Evolutionary conservation across 1,140 invertebrate genomes (phyloP), one percentile per base, ranked within the genome.

Genomic region (Drosophila busckii): DNA sequence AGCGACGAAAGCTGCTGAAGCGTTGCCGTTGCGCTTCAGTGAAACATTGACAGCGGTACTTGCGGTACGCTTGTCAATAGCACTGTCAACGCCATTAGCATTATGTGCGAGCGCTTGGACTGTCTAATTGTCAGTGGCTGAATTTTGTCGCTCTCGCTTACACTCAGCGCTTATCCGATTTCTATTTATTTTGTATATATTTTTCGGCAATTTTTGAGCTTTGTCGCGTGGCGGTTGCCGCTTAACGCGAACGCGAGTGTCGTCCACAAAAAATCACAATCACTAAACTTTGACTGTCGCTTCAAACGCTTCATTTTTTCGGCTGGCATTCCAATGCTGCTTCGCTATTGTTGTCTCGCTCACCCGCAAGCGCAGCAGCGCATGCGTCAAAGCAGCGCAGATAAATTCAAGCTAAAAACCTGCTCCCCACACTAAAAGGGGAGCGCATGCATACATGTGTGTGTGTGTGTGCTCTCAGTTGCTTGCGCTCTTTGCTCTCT

Each of bases 11-110:
- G 54, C 60, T 46, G 49, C 7, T 50, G 61, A 48, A 85, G 83
- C 84, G 78, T 83, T 32, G 58, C 84, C 69, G 83, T 75, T 63
- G 50, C 70, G 76, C 76, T 80, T 83, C 70, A 67, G 60, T 60
- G 60, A 63, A 44, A 42, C 62, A 73, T 80, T 73, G 71, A 49
- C 45, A 26, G 17, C n/a, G 12, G 9, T 16, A 4, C 58, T 58
- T 70, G 61, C 70, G 78, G 61, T 83, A 53, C 44, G 67, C 66
- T 49, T 66, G 52, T 45, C 60, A 67, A 76, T 73, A 65, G 63
- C 61, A 67, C 70, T 84, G 83, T 85, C 84, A 85, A 80, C 84
- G 84, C 84, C 83, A 85, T 76, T 84, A 84, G 84, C 69, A 84
- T 76, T 84, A 84, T 80, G 71, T 50, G 56, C 50, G 71, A 61